These are phyloP conservation scores for Gymnothorax javanicus DNA, from an alignment of 2,797 vertebrate genomes.

Conservation along the genomic window DNA sequence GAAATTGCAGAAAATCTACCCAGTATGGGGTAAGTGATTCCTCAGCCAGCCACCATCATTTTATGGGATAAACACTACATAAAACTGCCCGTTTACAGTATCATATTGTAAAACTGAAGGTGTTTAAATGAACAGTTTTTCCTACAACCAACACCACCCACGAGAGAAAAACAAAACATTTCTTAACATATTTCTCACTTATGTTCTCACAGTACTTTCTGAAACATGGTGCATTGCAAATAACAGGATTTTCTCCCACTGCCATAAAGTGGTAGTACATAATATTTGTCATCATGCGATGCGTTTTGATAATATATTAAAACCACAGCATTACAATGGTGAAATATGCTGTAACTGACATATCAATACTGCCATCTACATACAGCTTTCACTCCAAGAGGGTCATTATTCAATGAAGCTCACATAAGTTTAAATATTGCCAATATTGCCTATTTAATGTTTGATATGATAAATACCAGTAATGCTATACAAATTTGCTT, in stretches of 20 bases:
- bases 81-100: neutral
- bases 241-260: neutral
- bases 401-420: neutral
- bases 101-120: neutral
- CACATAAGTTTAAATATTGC: neutral
- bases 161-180: neutral
- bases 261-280: neutral
- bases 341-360: neutral
- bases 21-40: neutral
- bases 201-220: neutral
- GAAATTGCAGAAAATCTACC: neutral
- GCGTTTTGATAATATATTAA: neutral
- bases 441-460: neutral
- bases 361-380: neutral
- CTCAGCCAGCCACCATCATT: neutral
- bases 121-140: neutral
- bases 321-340: neutral
- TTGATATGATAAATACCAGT: neutral
- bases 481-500: neutral
- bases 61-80: neutral
- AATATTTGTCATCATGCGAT: neutral
- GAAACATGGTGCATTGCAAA: neutral
- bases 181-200: neutral
- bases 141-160: neutral
- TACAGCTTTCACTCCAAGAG: neutral